Evolutionary conservation across 64 coral and sea anemone species (phyloP).

Genomic region (Montipora foliosa): DNA sequence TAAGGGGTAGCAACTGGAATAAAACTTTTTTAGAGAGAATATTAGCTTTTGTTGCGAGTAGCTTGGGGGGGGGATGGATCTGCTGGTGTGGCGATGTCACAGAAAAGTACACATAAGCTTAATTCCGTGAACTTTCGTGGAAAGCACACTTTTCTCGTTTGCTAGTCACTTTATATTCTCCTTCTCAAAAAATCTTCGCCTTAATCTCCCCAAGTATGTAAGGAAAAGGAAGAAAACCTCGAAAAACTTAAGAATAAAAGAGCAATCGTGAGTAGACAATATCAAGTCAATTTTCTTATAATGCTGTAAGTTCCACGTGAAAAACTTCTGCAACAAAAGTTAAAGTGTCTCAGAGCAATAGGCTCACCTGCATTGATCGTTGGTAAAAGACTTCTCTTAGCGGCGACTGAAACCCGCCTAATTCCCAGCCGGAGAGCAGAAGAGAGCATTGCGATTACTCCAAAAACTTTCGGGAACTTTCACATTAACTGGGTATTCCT

Average conservation of each 20-base stretch:
- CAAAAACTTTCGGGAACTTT: constrained; percentile 31
- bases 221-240: no score
- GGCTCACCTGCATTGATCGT: constrained; percentile 47
- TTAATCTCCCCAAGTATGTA: no score
- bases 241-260: neutral
- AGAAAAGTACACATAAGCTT: neutral
- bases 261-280: neutral
- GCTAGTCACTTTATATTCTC: no score
- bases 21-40: no score
- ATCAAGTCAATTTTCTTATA: neutral
- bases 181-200: no score
- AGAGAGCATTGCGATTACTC: constrained; percentile 55
- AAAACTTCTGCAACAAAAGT: neutral
- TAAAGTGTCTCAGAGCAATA: neutral
- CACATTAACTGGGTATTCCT: neutral
- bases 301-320: constrained; percentile 35
- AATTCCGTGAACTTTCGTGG: constrained; percentile 26
- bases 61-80: neutral
- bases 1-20: no score
- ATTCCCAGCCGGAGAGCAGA: constrained; percentile 59
- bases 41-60: no score
- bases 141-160: no score
- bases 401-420: constrained; percentile 25
- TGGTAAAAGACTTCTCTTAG: constrained; percentile 39
- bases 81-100: neutral